phyloP scores from a whole-genome alignment of 2,113 vertebrate species.

The Butastur rufipennis region DNA sequence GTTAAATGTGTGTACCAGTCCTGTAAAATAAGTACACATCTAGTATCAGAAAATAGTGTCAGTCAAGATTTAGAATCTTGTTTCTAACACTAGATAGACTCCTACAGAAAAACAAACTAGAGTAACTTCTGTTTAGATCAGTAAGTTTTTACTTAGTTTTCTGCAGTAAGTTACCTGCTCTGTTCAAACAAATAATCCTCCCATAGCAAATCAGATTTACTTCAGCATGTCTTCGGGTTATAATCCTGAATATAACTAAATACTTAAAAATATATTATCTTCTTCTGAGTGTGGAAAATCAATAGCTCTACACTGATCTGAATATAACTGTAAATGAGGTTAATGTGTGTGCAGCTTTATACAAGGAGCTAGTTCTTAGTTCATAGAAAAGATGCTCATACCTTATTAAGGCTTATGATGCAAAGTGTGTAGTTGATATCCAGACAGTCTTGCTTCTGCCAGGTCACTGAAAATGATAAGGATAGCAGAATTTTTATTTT shows the following conservation, averaged over 20 bases:
- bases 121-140: background rate
- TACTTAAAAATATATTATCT: background rate
- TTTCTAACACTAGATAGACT: background rate
- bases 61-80: background rate
- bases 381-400: background rate
- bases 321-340: background rate
- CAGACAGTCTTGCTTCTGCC: background rate
- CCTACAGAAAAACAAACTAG: background rate
- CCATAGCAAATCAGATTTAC: background rate
- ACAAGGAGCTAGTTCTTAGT: background rate
- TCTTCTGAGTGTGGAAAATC: background rate
- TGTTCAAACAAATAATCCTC: background rate
- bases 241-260: background rate
- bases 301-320: background rate
- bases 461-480: background rate
- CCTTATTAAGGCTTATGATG: background rate
- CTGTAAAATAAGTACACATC: background rate
- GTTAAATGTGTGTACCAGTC: background rate
- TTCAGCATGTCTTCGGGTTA: background rate
- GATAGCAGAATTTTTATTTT: background rate
- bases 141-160: background rate
- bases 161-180: background rate
- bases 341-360: background rate
- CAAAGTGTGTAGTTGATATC: background rate
- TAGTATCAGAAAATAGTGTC: background rate